Evolutionary conservation across 2,113 vertebrate species (phyloP).

Genomic region (Circaetus gallicus): DNA sequence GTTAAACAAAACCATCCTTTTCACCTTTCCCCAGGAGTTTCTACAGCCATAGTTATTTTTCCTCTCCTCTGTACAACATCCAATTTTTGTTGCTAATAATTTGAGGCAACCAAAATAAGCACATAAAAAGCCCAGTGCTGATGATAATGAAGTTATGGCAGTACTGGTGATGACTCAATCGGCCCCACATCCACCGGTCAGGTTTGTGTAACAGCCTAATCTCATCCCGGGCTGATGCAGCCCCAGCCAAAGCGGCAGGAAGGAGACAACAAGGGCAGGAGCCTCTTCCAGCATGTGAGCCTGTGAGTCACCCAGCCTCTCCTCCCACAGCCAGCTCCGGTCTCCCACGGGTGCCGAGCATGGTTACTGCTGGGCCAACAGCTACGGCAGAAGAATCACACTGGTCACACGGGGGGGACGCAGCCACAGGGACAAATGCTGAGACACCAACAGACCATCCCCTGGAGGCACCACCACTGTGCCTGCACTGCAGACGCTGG

Average conservation of each 20-base stretch:
- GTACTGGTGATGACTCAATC: neutral
- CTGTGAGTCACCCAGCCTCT: neutral
- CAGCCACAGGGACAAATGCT: neutral
- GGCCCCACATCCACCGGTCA: neutral
- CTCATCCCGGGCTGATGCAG: rapidly evolving
- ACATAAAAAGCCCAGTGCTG: neutral
- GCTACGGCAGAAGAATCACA: neutral
- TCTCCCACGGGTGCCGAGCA: neutral
- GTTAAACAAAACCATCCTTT: neutral
- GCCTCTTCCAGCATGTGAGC: neutral
- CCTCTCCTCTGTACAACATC: neutral
- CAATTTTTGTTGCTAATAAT: neutral
- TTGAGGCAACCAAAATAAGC: neutral
- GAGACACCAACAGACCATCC: neutral
- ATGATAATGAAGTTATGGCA: neutral
- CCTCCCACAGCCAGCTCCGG: neutral
- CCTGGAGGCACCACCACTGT: neutral
- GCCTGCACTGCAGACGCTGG: rapidly evolving
- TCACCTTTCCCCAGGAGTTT: neutral
- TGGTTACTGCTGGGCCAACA: neutral
- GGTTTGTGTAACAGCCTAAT: neutral
- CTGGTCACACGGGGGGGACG: neutral
- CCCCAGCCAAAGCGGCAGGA: rapidly evolving
- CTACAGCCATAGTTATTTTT: neutral
- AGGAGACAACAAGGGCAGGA: neutral